Evolutionary conservation across 2,113 vertebrate species (phyloP).

Genomic region (Bungarus multicinctus): DNA sequence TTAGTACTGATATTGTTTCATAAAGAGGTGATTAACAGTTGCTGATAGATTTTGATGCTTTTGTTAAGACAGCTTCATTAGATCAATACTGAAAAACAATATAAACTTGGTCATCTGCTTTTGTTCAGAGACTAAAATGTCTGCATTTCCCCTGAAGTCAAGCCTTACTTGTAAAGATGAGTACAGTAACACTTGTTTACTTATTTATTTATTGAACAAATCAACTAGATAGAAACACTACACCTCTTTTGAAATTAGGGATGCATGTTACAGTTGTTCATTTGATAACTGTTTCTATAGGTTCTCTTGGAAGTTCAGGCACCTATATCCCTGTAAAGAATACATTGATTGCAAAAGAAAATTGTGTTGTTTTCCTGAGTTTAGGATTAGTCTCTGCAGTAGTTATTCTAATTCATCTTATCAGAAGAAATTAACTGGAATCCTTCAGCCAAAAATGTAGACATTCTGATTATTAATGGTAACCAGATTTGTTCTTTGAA

Average conservation of each 20-base stretch:
- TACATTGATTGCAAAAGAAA: conserved; percentile 23
- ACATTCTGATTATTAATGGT: conserved; percentile 38
- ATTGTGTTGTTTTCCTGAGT: conserved; percentile 29
- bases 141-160: too few relatives aligned
- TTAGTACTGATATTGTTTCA: background rate
- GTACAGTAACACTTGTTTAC: conserved; percentile 27
- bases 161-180: conserved; percentile 21
- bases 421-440: background rate
- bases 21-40: conserved; percentile 15
- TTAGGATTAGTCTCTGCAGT: conserved; percentile 23
- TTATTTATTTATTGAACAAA: background rate
- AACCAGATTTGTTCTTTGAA: conserved; percentile 7
- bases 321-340: conserved; percentile 30
- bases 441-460: conserved; percentile 8
- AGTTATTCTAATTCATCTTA: conserved; percentile 44
- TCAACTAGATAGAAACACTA: conserved; percentile 11
- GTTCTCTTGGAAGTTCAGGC: conserved; percentile 39
- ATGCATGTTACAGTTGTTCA: conserved; percentile 33
- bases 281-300: conserved; percentile 11
- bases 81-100: conserved; percentile 62
- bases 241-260: conserved; percentile 13
- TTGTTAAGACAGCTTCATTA: conserved; percentile 21
- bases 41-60: conserved; percentile 5
- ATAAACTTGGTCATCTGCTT: conserved; percentile 59
- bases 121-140: conserved; percentile 47